Evolutionary conservation across 1,140 invertebrate genomes (phyloP), one percentile per base, ranked within the genome.

Genomic region (Polypedilum pembai): DNA sequence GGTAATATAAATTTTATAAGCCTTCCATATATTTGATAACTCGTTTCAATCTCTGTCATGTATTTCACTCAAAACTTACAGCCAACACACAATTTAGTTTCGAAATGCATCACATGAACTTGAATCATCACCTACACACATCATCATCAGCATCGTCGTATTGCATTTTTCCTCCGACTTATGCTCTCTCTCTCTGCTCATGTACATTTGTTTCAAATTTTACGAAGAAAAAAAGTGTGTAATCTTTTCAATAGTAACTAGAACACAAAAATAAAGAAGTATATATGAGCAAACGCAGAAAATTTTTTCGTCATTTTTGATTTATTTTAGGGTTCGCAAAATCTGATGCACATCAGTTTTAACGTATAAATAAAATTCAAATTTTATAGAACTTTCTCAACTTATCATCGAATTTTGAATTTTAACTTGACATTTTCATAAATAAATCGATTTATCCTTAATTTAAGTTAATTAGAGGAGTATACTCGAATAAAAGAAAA

Each of bases 91-190:
- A n/a, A 3, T 56, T 12, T 56, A 56, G 4, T 56, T 56, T 56
- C 45, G 45, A 56, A 56, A 56, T 56, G 45, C 45, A 56, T 56
- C 65, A 69, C 65, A 69, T 69, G 65, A 69, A 20, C 65, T 69
- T 69, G 65, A 69, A 69, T 20, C 20, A 69, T 69, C 65, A 69
- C 65, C 65, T 69, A 69, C 65, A 69, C 20, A 69, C 17, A 18
- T 8, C 10, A 56, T 17, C 45, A 33, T 33, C 24, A 33, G 24
- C 24, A 33, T 33, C 24, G 24, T 33, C 24, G 24, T 5, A 33
- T 33, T 33, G 24, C 24, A 33, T 33, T 33, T 33, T 56, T 56
- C n/a, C 8, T 56, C 45, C 18, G 65, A 20, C 65, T 20, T 66
- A 8, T 56, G 10, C 7, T 69, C 63, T 8, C 18, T 4, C 20